Evolutionary conservation across 2,888 invertebrate species (phyloP).

Genomic region (Metallyticus violacea): DNA sequence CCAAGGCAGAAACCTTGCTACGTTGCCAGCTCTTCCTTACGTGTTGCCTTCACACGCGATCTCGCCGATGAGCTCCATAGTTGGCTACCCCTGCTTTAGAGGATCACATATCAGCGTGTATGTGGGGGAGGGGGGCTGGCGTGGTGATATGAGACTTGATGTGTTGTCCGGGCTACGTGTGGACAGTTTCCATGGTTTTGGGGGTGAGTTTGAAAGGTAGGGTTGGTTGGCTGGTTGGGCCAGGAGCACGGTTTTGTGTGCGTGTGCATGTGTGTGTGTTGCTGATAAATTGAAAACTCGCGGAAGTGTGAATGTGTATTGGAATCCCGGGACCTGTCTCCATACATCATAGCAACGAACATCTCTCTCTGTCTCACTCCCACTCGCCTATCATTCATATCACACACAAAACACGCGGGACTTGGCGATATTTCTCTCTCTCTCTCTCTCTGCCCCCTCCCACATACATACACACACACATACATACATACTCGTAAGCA

Average conservation of each 20-base stretch:
- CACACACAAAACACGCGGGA: not conserved
- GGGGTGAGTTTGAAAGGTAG: not conserved
- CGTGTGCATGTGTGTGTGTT: not conserved
- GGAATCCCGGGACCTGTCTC: constrained; percentile 7
- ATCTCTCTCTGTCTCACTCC: not conserved
- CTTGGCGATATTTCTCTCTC: not conserved
- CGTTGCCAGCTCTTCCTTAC: too few species aligned
- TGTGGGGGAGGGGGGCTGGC: not conserved
- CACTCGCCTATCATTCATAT: constrained; percentile 3
- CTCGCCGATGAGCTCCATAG: not conserved
- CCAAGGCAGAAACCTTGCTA: too few species aligned
- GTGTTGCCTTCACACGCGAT: too few species aligned
- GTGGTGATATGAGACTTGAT: constrained; percentile 16
- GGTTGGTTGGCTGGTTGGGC: too few species aligned
- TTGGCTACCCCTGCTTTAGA: not conserved
- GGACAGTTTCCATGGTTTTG: constrained; percentile 12
- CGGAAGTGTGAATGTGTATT: constrained; percentile 30
- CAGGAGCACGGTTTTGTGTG: not conserved
- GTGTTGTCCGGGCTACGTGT: not conserved
- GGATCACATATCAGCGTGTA: not conserved
- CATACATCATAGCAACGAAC: constrained; percentile 13
- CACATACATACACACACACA: too few species aligned
- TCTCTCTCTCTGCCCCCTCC: too few species aligned
- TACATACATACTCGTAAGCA: too few species aligned
- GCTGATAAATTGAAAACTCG: constrained; percentile 30